A percentile compares a stretch with the other conserved stretches of the same genome.
phyloP scores from a whole-genome alignment of 2,113 vertebrate species.

The Xyrauchen texanus region DNA sequence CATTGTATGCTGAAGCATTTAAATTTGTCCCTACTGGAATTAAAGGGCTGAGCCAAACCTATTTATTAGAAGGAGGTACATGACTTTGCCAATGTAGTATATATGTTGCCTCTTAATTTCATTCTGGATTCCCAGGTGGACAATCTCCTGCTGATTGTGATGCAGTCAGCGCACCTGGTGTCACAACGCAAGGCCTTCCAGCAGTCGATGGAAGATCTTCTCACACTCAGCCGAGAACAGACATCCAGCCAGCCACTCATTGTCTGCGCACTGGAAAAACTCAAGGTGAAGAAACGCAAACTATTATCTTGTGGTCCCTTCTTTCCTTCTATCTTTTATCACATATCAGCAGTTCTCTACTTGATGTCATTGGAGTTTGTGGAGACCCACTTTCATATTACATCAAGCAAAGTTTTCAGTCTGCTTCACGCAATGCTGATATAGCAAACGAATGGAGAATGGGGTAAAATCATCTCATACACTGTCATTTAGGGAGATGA shows the following conservation, averaged over 20 bases:
- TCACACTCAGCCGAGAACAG: constrained; percentile 88
- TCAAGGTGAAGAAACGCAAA: constrained; percentile 79
- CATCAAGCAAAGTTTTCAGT: constrained; percentile 17
- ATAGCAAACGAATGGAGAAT: not conserved
- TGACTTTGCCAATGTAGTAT: too few species aligned
- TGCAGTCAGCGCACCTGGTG: constrained; percentile 89
- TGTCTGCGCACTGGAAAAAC: constrained; percentile 88
- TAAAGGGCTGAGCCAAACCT: too few species aligned
- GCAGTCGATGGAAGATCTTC: constrained; percentile 85
- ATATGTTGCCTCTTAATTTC: not conserved
- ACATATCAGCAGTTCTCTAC: not conserved
- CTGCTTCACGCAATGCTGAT: not conserved
- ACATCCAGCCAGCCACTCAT: constrained; percentile 95
- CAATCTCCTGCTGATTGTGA: constrained; percentile 90
- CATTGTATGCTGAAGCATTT: too few species aligned
- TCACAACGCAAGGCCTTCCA: constrained; percentile 92
- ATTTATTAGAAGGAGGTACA: too few species aligned
- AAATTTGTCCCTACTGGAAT: too few species aligned
- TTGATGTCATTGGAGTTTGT: constrained; percentile 3
- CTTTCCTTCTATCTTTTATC: not conserved
- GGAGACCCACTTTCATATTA: constrained; percentile 28
- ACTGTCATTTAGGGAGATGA: not conserved
- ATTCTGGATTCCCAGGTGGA: constrained; percentile 77
- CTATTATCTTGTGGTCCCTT: too few species aligned
- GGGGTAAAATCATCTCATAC: not conserved